phyloP scores from a whole-genome alignment of 92 coral and sea anemone genomes.

The Ricordea florida region DNA sequence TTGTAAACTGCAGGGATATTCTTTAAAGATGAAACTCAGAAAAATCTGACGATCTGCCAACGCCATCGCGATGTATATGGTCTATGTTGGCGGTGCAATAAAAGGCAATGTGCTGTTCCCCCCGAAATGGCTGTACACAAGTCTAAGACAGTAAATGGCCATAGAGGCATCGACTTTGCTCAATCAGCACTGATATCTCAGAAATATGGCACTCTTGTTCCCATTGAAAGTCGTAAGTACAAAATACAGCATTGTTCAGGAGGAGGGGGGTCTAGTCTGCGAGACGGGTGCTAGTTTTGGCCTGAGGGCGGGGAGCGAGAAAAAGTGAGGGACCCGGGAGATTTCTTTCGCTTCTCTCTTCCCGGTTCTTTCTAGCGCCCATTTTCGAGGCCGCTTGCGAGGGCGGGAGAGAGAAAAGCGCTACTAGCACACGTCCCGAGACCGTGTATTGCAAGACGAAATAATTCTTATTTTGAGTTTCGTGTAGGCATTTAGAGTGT shows the following conservation, averaged over 20 bases:
- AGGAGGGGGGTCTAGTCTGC: background rate
- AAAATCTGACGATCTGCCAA: slow-evolving; percentile 2
- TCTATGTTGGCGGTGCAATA: slow-evolving; percentile 30
- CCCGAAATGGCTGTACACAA: slow-evolving; percentile 30
- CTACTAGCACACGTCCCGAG: no score
- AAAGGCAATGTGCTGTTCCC: slow-evolving; percentile 4
- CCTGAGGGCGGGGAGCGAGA: no score
- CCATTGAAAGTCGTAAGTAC: slow-evolving; percentile 47
- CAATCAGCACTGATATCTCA: slow-evolving; percentile 14
- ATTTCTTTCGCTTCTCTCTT: no score
- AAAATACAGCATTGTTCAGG: background rate
- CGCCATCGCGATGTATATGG: slow-evolving; percentile 35
- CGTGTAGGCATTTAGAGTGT: no score
- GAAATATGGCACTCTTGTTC: slow-evolving; percentile 14
- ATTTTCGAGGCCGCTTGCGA: no score
- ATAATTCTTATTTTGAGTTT: no score
- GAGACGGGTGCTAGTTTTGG: no score
- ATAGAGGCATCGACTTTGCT: slow-evolving; percentile 29
- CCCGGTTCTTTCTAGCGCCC: no score
- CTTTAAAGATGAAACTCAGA: slow-evolving; percentile 2
- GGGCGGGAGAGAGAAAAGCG: no score
- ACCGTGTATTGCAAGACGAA: no score
- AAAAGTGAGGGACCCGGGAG: no score
- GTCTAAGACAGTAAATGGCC: slow-evolving; percentile 14
- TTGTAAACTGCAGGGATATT: slow-evolving; percentile 12